A percentile compares a stretch with the other conserved stretches of the same genome.
Conservation (phyloP, 2,888 invertebrate species). For the Hypselothyrea guttata region DNA sequence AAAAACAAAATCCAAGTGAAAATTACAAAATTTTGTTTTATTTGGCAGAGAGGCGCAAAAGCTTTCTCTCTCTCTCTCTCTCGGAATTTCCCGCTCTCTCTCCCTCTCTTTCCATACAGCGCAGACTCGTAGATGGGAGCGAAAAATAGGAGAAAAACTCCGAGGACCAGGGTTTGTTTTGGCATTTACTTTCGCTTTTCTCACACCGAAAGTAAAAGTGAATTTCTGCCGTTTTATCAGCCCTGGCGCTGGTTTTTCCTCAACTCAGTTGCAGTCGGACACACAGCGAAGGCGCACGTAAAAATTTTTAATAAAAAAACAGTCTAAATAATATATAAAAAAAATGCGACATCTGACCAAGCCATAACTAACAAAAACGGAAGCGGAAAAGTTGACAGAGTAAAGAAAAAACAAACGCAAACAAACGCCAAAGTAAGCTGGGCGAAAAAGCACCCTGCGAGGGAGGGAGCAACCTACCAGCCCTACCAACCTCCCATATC, state of each 20-base stretch:
- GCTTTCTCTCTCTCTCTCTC: conserved; percentile 7
- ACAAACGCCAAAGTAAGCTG: background rate
- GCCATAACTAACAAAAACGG: too few species aligned
- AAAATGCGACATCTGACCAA: too few species aligned
- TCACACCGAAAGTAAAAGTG: conserved; percentile 26
- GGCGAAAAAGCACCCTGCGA: background rate
- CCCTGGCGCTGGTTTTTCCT: conserved; percentile 47
- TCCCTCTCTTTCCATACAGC: conserved; percentile 9
- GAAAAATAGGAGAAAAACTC: conserved; percentile 1
- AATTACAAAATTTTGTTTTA: conserved; percentile 47
- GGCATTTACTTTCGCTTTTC: conserved; percentile 11
- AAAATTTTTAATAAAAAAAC: too few species aligned
- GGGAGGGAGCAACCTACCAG: too few species aligned
- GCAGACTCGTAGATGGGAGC: conserved; percentile 10
- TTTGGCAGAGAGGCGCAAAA: conserved; percentile 23
- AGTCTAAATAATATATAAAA: background rate
- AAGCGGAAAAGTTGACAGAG: background rate
- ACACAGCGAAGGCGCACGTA: background rate
- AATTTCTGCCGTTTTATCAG: conserved; percentile 38
- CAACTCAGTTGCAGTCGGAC: conserved; percentile 20
- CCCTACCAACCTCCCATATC: too few species aligned
- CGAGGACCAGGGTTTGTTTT: conserved; percentile 41
- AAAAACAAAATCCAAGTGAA: conserved; percentile 37
- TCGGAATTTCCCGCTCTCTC: conserved; percentile 5
- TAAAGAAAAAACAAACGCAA: background rate